Percentiles rank a stretch among this genome's conserved stretches.
phyloP scores from a whole-genome alignment of 2,797 vertebrate genomes.

The Notolabrus celidotus region DNA sequence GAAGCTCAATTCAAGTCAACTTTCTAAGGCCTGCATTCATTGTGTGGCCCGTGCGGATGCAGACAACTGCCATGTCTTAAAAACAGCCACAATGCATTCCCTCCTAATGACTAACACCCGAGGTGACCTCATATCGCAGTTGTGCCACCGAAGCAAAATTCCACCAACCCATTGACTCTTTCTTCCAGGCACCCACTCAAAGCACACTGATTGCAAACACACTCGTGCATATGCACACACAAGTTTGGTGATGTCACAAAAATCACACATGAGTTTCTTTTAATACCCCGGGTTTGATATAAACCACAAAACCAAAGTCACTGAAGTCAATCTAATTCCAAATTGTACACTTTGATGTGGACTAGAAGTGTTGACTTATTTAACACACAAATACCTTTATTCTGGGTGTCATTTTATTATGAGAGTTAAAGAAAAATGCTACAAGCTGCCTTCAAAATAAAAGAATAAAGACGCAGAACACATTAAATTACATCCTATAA shows the following conservation, averaged over 20 bases:
- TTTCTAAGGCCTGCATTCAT: constrained; percentile 87
- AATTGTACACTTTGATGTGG: not conserved
- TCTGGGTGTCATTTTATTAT: too few relatives aligned
- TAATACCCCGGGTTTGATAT: constrained; percentile 17
- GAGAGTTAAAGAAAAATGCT: not conserved
- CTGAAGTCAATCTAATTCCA: not conserved
- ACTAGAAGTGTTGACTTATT: not conserved
- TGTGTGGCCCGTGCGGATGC: constrained; percentile 78
- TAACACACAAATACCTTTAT: too few relatives aligned
- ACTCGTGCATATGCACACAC: constrained; percentile 5
- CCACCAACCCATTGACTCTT: constrained; percentile 80
- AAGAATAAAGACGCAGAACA: not conserved
- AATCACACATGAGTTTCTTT: constrained; percentile 31
- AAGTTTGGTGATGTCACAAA: constrained; percentile 55
- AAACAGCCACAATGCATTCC: constrained; percentile 88
- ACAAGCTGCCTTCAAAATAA: constrained; percentile 33
- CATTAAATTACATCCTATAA: constrained; percentile 19
- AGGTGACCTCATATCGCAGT: constrained; percentile 85
- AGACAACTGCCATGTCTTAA: constrained; percentile 86
- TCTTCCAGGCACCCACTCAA: constrained; percentile 81
- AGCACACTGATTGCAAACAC: constrained; percentile 60
- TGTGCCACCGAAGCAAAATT: constrained; percentile 88
- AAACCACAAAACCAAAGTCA: constrained; percentile 17
- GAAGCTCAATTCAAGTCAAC: constrained; percentile 85
- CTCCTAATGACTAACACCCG: constrained; percentile 85